Base-by-base conservation (phyloP, 2,113 vertebrate species). In the Rhadina sibilatrix region DNA sequence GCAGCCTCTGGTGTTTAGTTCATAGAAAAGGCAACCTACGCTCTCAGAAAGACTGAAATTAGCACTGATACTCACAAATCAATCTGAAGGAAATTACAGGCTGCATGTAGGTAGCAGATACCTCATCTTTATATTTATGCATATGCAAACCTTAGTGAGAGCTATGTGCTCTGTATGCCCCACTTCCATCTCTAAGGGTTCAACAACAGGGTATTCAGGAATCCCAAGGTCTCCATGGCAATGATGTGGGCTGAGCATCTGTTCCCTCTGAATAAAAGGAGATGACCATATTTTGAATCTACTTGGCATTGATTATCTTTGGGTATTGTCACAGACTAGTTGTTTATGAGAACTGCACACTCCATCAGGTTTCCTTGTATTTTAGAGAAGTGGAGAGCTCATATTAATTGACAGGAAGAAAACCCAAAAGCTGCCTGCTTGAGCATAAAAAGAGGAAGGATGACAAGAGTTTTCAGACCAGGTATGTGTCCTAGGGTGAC, bases 31-130 rank as follows among this genome's bases (percentile, higher is more conserved):
- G 1, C 49, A 77, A 77, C 1, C 1, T 11, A 31, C 11, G 33
- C 49, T 50, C 89, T 50, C 11, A 91, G 75, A 75, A 86, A 56
- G 40, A 71, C 57, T 64, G 80, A 93, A 95, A 91, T 90, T 89
- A 90, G 64, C 37, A 46, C 47, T 65, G 78, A 82, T 56, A 79
- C 40, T 35, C 84, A 81, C 50, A 89, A 91, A 89, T 82, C 61
- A 46, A 47, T 88, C 35, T 49, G 50, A 71, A 79, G 87, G 83
- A 96, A 96, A 85, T 92, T 93, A 91, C 13, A 83, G 72, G 65
- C 50, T 95, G 15, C 35, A 74, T 15, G n/a, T 42, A 92, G 69
- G 81, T 65, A 76, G 68, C 33, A 89, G 60, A 88, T 78, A 76
- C 24, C 60, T 83, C 47, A 71, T 47, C 72, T 90, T 91, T 93